Evolutionary conservation across 2,113 vertebrate species (phyloP), one percentile per base, ranked within the genome.

Genomic region (Zingel zingel): DNA sequence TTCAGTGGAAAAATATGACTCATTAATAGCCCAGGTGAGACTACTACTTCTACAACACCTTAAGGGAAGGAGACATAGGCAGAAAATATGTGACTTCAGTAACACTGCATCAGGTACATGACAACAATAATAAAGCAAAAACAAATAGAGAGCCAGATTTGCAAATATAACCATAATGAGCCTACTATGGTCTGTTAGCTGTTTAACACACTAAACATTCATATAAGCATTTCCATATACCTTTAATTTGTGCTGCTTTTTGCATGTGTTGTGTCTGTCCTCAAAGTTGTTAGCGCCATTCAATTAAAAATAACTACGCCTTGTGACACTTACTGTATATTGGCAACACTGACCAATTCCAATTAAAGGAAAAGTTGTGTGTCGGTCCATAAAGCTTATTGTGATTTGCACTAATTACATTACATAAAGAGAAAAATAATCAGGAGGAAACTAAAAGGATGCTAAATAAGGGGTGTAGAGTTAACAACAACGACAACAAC

Each of bases 11-110:
- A 54, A n/a, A 69, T 73, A 8, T 61, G 14, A 72, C 76, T 72
- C 5, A 74, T 87, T 75, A 63, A 77, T 30, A 45, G 21, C 56
- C 51, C 30, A 14, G 25, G 64, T 25, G 9, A 71, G 27, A 65
- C 39, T 43, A 43, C 39, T 18, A 33, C 10, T 45, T 77, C 47
- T 21, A 12, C 5, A 54, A n/a, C 16, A 53, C 18, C 36, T 25
- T 13, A 57, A 27, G 10, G 5, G 9, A 36, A 25, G 8, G 15
- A 64, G 18, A 74, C 27, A n/a, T 73, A 58, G 27, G 13, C 48
- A 76, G 47, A 58, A 53, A 66, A 54, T 18, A 19, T 15, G 47
- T 50, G 23, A 14, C 56, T 47, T 45, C 2, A 14, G n/a, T n/a
- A 64, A 62, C 23, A 59, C 4, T 33, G 15, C 4, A 30, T 48